Conservation (phyloP, 2,113 vertebrate species). For the Ciconia stormi region DNA sequence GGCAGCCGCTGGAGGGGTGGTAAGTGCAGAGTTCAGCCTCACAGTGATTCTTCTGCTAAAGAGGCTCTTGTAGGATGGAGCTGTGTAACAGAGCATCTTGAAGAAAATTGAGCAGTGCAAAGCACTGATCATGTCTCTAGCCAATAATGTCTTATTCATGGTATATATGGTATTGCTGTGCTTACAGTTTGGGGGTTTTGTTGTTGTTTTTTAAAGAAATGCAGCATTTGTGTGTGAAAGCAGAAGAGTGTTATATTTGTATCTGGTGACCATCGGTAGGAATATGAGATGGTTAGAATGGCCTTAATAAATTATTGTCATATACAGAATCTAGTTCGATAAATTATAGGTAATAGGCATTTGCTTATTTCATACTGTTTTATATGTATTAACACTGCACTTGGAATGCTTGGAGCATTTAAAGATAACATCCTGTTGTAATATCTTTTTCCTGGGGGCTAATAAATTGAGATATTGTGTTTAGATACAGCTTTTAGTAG, state of each 20-base stretch:
- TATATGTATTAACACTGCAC: neutral
- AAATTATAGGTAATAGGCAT: neutral
- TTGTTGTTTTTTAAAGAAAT: neutral
- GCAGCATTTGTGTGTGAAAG: neutral
- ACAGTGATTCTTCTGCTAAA: rapidly evolving
- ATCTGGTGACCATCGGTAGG: neutral
- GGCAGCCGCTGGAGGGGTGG: neutral
- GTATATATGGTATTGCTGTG: neutral
- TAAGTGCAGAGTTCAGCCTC: neutral
- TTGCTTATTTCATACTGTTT: neutral
- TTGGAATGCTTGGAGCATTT: neutral
- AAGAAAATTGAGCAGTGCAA: neutral
- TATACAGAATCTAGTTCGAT: neutral
- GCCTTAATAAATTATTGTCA: neutral
- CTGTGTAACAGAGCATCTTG: neutral
- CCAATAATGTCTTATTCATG: neutral
- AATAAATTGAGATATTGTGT: neutral
- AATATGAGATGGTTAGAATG: neutral
- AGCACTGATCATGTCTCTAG: neutral
- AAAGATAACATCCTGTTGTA: neutral
- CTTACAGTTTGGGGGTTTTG: neutral
- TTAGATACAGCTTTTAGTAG: neutral
- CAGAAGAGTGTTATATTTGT: neutral
- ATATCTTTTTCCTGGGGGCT: neutral
- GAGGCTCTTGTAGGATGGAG: neutral